A percentile compares a stretch with the other conserved stretches of the same genome.
phyloP scores from a whole-genome alignment of 1,140 invertebrate genomes.

The Homarus americanus region DNA sequence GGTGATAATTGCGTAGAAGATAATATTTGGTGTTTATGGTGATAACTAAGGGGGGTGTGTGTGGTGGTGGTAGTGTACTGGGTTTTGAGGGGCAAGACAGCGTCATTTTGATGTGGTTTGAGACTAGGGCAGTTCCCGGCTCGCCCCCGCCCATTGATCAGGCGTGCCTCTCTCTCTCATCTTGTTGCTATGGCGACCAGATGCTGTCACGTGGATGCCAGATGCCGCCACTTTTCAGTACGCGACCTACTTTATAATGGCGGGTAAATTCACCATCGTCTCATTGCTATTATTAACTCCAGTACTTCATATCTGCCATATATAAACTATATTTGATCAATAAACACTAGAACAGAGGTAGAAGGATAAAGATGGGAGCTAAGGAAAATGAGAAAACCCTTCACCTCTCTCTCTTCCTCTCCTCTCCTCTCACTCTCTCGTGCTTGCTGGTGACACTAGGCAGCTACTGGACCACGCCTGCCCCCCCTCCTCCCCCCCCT shows the following conservation, averaged over 20 bases:
- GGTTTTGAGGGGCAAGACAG: background rate
- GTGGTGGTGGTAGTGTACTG: background rate
- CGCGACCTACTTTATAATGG: conserved; percentile 1
- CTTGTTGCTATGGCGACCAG: conserved; percentile 56
- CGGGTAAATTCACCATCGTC: too few relatives aligned
- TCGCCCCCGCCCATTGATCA: conserved; percentile 17
- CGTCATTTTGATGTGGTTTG: background rate
- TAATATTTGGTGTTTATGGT: too few relatives aligned
- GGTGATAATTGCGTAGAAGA: too few relatives aligned
- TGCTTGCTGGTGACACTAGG: background rate
- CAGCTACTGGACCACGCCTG: conserved; percentile 10
- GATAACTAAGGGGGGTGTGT: too few relatives aligned
- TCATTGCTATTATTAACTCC: too few relatives aligned
- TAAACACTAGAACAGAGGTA: too few relatives aligned
- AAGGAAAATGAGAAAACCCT: too few relatives aligned
- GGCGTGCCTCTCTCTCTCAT: conserved; percentile 39
- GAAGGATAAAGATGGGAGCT: too few relatives aligned
- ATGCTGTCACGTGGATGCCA: conserved; percentile 37
- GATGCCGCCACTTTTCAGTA: background rate
- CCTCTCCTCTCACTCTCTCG: background rate
- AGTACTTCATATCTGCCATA: too few relatives aligned
- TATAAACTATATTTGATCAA: too few relatives aligned
- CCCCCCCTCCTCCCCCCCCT: background rate
- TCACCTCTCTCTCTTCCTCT: conserved; percentile 21
- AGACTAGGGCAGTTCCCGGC: background rate